Evolutionary conservation across 2,797 vertebrate species (phyloP), one percentile per base, ranked within the genome.

Genomic region (Malurus splendens): DNA sequence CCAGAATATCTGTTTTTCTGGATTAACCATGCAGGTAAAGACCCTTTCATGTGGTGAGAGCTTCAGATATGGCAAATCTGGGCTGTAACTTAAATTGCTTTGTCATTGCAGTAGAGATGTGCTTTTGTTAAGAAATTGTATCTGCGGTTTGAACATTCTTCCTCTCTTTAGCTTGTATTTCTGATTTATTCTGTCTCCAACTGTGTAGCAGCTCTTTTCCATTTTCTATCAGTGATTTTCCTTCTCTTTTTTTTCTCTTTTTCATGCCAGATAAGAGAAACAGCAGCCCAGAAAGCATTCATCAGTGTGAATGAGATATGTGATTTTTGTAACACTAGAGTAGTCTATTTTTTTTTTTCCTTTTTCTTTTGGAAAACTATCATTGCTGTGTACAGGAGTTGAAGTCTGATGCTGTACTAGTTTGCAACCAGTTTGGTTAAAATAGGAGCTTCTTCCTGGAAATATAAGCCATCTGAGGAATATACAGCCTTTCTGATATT

Each of bases 341-440:
- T 42, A 18, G 6, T 70, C 12, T 36, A 11, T 36, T 36, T 36
- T 71, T 70, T 45, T 52, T 91, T 64, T 27, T 50, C 44, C 17
- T 41, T 75, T 87, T 77, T 71, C 36, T 62, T 47, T 16, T 56
- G 50, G 27, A 81, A 65, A 54, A 50, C 24, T 33, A 47, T 38
- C 0, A 0, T 36, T 85, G 61, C 18, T 68, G 23, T 3, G 0
- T 42, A 18, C 10, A 41, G 70, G 39, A 41, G 5, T 48, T 78
- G 27, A 71, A 78, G 38, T n/a, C 32, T 81, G 32, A n/a, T 60
- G 24, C 23, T 86, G 19, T 78, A 16, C 27, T 68, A 51, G 12
- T 7, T 76, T 84, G 62, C 52, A 82, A 18, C 14, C 27, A 56
- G 33, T 64, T 62, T 56, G 33, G 22, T 66, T 73, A 67, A 86